phyloP scores from a whole-genome alignment of 2,797 vertebrate genomes.

The Gila robusta region DNA sequence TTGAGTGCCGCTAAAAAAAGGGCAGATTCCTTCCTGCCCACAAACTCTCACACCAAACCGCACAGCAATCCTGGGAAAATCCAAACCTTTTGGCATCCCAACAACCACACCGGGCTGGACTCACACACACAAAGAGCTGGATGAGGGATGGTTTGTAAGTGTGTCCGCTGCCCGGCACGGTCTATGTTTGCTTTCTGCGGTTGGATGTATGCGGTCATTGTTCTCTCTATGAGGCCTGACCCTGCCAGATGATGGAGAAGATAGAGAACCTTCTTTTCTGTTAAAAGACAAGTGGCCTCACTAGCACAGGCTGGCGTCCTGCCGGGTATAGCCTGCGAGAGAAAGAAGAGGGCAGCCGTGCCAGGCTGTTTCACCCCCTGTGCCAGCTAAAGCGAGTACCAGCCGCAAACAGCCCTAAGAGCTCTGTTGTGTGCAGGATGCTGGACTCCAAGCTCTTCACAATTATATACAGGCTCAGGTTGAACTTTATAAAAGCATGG shows the following conservation, averaged over 20 bases:
- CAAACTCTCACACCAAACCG: slow-evolving; percentile 73
- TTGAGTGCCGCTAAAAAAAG: slow-evolving; percentile 81
- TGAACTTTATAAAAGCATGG: slow-evolving; percentile 15
- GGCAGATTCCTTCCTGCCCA: slow-evolving; percentile 85
- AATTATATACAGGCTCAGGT: background rate
- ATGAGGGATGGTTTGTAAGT: slow-evolving; percentile 67
- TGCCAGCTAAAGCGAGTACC: slow-evolving; percentile 51
- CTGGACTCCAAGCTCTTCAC: slow-evolving; percentile 45
- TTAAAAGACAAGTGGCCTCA: slow-evolving; percentile 78
- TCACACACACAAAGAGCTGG: slow-evolving; percentile 16
- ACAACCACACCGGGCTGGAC: slow-evolving; percentile 65
- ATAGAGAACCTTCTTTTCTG: slow-evolving; percentile 76
- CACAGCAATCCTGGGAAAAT: slow-evolving; percentile 80
- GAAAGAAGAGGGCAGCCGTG: slow-evolving; percentile 28
- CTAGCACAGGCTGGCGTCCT: slow-evolving; percentile 78
- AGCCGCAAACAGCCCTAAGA: slow-evolving; percentile 63
- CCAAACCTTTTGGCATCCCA: slow-evolving; percentile 82
- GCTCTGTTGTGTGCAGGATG: slow-evolving; percentile 66
- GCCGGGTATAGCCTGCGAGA: slow-evolving; percentile 68
- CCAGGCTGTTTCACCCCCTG: slow-evolving; percentile 45
- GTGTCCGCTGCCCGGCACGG: slow-evolving; percentile 71
- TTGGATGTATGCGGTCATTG: slow-evolving; percentile 73
- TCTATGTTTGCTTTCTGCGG: slow-evolving; percentile 74
- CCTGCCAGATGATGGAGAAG: slow-evolving; percentile 76
- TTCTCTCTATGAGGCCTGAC: slow-evolving; percentile 70